Conservation (phyloP, 1,140 invertebrate genomes). For the Tribolium castaneum region DNA sequence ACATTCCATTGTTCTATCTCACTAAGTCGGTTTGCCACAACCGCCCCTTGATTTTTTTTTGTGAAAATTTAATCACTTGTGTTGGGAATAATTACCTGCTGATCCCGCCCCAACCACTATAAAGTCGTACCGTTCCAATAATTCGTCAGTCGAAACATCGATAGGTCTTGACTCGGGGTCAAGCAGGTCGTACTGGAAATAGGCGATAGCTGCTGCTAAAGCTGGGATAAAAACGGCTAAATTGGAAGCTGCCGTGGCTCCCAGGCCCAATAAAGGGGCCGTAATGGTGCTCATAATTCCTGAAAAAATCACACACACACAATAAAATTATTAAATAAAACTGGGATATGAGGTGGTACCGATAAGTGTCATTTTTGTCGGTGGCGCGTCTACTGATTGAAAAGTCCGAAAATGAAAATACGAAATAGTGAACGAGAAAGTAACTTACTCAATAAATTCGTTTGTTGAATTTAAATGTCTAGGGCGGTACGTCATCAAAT, state of each 20-base stretch:
- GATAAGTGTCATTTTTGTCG: slow-evolving; percentile 10
- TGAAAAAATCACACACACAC: slow-evolving; percentile 43
- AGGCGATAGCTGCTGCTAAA: slow-evolving; percentile 81
- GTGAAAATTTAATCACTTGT: no score
- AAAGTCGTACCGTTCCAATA: slow-evolving; percentile 84
- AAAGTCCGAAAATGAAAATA: not conserved
- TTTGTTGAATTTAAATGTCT: slow-evolving; percentile 1
- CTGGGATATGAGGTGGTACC: not conserved
- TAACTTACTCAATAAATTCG: not conserved
- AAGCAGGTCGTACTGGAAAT: slow-evolving; percentile 81
- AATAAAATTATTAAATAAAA: not conserved
- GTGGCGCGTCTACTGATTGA: not conserved
- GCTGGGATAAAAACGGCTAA: slow-evolving; percentile 83
- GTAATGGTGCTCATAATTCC: slow-evolving; percentile 56
- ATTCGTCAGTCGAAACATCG: slow-evolving; percentile 72
- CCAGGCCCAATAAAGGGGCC: slow-evolving; percentile 56
- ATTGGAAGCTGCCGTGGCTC: slow-evolving; percentile 67
- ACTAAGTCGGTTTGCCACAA: slow-evolving; percentile 87
- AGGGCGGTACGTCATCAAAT: not conserved
- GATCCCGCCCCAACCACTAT: slow-evolving; percentile 94
- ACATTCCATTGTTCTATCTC: slow-evolving; percentile 87
- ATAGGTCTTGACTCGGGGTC: slow-evolving; percentile 81
- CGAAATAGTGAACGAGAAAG: not conserved
- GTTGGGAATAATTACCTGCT: slow-evolving; percentile 74
- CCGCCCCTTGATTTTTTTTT: slow-evolving; percentile 71